Base-by-base conservation (phyloP, 2,888 invertebrate species). In the Mantis religiosa region DNA sequence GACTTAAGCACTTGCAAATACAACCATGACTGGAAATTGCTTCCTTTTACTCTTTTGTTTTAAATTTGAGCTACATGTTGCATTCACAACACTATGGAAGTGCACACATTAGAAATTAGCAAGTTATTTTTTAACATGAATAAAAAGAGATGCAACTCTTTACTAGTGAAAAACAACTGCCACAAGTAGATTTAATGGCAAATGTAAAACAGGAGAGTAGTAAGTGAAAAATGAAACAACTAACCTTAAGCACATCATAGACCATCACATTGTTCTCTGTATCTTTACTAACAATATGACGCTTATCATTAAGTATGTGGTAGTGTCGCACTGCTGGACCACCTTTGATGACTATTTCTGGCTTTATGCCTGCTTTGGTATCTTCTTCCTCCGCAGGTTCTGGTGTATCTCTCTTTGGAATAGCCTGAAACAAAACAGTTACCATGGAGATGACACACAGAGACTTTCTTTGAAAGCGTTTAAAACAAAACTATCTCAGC, bases 211-310 rank as follows among this genome's bases (percentile, higher is more conserved):
- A n/a, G n/a, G n/a, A n/a, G n/a, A n/a, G n/a, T n/a, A 71, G 0
- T 6, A 15, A 20, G 0, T 20, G 20, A 15, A 20, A 71, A 20
- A 71, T 71, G 1, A 71, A 71, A 71, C 25, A 71, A 92, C 92
- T 94, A 90, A 97, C 97, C 93, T 97, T 97, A 89, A 99, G 94
- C 0, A 99, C 99, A 93, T 99, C 99, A 93, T 98, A 99, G 15
- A 99, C 93, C 4, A 98, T 97, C 87, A 99, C 97, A 93, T 96
- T 96, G 90, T 96, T 96, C 88, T 98, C 98, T 0, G 98, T 98
- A 93, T 99, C 99, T 94, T 98, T 98, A 25, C 99, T 99, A 89
- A 99, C 93, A 91, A 99, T 97, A 93, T 99, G 98, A 89, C 99
- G 94, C 93, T 99, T 99, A 92, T 99, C 99, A 93, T 99, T 99